Conservation (phyloP, 2,888 invertebrate genomes). For the Luffia ferchaultella region DNA sequence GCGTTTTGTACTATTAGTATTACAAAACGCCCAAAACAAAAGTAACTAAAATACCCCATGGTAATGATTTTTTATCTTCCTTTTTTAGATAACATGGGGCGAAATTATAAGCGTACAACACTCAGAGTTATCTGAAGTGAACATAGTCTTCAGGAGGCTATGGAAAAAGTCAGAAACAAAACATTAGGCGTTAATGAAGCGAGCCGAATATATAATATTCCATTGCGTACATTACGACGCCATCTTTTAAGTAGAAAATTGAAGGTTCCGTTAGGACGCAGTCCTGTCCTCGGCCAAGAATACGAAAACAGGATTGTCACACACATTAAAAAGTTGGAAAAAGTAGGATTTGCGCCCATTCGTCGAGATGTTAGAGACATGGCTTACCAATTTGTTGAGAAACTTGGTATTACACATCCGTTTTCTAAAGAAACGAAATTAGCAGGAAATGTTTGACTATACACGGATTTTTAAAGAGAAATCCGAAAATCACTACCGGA, state of each 20-base stretch:
- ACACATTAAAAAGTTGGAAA: conserved; percentile 16
- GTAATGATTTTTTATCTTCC: no score
- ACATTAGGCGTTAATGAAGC: conserved; percentile 10
- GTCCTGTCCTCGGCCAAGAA: conserved; percentile 11
- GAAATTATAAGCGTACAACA: no score
- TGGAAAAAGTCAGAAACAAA: conserved; percentile 6
- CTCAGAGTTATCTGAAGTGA: conserved; percentile 5
- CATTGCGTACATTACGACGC: conserved; percentile 7
- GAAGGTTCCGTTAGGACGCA: conserved; percentile 7
- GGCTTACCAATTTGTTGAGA: conserved; percentile 9
- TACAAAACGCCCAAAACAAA: no score
- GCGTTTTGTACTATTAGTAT: no score
- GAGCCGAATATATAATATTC: conserved; percentile 5
- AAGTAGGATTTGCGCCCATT: conserved; percentile 15
- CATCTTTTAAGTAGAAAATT: conserved; percentile 16
- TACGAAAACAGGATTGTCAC: conserved; percentile 18
- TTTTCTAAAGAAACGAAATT: conserved; percentile 19
- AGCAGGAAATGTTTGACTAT: conserved; percentile 22
- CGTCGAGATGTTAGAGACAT: conserved; percentile 1
- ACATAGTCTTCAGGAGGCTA: conserved; percentile 5
- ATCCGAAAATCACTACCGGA: conserved; percentile 16
- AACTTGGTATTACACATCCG: conserved; percentile 12
- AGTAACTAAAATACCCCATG: no score
- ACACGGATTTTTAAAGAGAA: conserved; percentile 18
- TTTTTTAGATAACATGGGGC: no score